Conservation (phyloP, 2,888 invertebrate species). For the Machimus atricapillus region DNA sequence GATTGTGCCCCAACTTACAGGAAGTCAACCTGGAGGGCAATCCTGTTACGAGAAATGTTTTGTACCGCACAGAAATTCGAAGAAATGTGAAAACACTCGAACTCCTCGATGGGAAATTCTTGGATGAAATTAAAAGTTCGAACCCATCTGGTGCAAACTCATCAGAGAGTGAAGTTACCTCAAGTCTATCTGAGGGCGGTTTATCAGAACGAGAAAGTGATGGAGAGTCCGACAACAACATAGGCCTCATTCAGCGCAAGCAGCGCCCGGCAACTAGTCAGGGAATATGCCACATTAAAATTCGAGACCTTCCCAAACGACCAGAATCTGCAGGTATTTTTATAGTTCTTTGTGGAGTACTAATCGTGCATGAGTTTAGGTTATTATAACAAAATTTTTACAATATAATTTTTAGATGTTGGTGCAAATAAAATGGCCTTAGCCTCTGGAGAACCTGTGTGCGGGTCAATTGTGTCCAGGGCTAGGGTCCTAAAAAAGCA, state of each 20-base stretch:
- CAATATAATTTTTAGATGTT: conserved; percentile 11
- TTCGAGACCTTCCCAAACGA: background rate
- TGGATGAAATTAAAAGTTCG: conserved; percentile 44
- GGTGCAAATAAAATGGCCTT: background rate
- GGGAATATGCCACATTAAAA: conserved; percentile 5
- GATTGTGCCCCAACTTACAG: conserved; percentile 64
- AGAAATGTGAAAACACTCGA: conserved; percentile 59
- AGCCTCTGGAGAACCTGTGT: conserved; percentile 44
- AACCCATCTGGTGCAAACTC: background rate
- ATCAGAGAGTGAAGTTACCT: background rate
- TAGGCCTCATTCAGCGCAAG: background rate
- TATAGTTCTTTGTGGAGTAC: background rate
- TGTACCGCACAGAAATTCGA: conserved; percentile 59
- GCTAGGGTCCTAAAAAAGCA: background rate
- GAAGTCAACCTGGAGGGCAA: conserved; percentile 66
- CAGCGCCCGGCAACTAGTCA: conserved; percentile 41
- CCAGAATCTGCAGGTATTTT: conserved; percentile 9
- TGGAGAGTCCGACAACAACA: background rate
- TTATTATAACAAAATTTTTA: no score
- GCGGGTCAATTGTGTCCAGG: conserved; percentile 43
- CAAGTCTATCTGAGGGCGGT: conserved; percentile 27
- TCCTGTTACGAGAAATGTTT: conserved; percentile 57
- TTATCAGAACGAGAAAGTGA: conserved; percentile 1
- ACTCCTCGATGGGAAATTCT: conserved; percentile 59
- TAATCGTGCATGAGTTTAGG: background rate